A percentile compares a stretch with the other conserved stretches of the same genome.
These are phyloP conservation scores for Ophioderma brevispina DNA, from an alignment of 35 echinoderm and acorn worm genomes.

Conservation along the genomic window DNA sequence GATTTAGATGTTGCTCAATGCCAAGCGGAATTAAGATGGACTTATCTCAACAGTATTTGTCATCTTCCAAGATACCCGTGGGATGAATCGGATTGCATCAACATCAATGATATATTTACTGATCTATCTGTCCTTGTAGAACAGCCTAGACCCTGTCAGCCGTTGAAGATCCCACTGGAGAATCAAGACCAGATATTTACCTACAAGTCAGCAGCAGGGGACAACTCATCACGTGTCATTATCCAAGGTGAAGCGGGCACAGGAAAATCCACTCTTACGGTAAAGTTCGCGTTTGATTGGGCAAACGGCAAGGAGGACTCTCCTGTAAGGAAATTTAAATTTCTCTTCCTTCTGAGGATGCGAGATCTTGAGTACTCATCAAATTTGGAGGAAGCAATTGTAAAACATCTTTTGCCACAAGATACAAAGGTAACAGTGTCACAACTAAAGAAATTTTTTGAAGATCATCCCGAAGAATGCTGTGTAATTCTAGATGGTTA, in stretches of 20 bases:
- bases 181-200: constrained; percentile 33
- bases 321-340: not conserved
- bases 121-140: constrained; percentile 40
- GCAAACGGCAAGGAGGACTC: not conserved
- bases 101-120: constrained; percentile 28
- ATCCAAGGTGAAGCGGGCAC: constrained; percentile 42
- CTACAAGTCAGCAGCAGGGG: not conserved
- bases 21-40: not conserved
- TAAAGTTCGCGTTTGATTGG: constrained; percentile 47
- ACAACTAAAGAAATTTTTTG: constrained; percentile 22
- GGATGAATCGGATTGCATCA: constrained; percentile 33
- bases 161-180: constrained; percentile 22
- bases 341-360: constrained; percentile 41
- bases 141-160: constrained; percentile 22
- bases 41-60: not conserved
- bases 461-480: constrained; percentile 37
- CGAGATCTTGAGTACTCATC: constrained; percentile 33
- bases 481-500: constrained; percentile 58
- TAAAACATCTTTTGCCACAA: constrained; percentile 32
- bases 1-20: not conserved
- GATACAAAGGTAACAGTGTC: not conserved
- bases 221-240: constrained; percentile 17
- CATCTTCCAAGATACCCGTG: constrained; percentile 18
- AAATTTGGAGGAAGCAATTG: constrained; percentile 46
- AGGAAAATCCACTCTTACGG: constrained; percentile 53